Evolutionary conservation across 2,113 vertebrate species (phyloP).

Genomic region (Eolophus roseicapilla): DNA sequence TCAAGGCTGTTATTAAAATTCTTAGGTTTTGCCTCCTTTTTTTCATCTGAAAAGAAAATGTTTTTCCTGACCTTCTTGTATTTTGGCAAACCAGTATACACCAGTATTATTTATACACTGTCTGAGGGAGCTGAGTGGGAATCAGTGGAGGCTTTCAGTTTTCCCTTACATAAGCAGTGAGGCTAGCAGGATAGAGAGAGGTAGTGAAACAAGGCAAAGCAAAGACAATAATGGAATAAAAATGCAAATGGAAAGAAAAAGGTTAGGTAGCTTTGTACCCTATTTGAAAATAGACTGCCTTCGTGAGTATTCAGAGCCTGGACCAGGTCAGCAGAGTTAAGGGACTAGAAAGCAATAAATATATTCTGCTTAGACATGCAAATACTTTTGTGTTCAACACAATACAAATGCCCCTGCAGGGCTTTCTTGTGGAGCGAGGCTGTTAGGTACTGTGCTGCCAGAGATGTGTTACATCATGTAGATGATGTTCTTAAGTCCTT

Average conservation of each 20-base stretch:
- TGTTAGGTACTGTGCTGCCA: neutral
- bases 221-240: conserved; percentile 15
- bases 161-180: neutral
- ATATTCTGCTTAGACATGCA: neutral
- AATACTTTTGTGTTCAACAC: neutral
- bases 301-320: neutral
- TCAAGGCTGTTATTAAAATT: conserved; percentile 92
- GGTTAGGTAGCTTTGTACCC: conserved; percentile 15
- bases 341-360: neutral
- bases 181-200: neutral
- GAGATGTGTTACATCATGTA: neutral
- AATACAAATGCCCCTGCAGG: neutral
- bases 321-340: neutral
- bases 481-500: neutral
- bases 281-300: neutral
- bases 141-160: conserved; percentile 30
- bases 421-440: neutral
- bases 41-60: conserved; percentile 85
- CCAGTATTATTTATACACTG: conserved; percentile 74
- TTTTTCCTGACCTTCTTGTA: conserved; percentile 76
- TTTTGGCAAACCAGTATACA: conserved; percentile 70
- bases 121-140: conserved; percentile 31
- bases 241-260: conserved; percentile 22
- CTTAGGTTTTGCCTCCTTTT: conserved; percentile 74
- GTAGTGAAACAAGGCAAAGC: conserved; percentile 39